Percentiles rank a stretch among this genome's conserved stretches.
Conservation (phyloP, 2,888 invertebrate genomes). For the Ptilodon capucinus region DNA sequence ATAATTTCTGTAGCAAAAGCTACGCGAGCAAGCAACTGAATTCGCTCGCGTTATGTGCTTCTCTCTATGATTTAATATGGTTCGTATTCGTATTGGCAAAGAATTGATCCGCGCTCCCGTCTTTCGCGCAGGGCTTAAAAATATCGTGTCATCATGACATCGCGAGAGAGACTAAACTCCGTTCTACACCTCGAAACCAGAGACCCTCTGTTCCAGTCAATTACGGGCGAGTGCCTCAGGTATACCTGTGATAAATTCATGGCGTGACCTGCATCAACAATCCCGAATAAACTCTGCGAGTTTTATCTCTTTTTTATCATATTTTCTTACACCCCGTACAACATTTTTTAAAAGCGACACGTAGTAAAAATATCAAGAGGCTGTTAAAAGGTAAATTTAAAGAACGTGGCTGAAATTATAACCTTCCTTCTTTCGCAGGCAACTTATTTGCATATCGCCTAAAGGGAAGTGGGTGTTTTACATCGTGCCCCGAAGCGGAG, state of each 20-base stretch:
- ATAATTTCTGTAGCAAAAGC: no score
- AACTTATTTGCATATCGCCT: slow-evolving; percentile 58
- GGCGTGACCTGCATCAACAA: slow-evolving; percentile 70
- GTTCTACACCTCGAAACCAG: slow-evolving; percentile 40
- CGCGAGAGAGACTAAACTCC: slow-evolving; percentile 24
- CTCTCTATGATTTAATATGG: no score
- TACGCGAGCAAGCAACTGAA: no score
- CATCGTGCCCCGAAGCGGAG: slow-evolving; percentile 12
- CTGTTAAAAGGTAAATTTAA: slow-evolving; percentile 73
- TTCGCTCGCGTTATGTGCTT: no score
- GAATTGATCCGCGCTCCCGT: no score
- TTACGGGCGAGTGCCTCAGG: slow-evolving; percentile 59
- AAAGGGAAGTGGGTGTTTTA: slow-evolving; percentile 22
- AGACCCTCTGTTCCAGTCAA: slow-evolving; percentile 58
- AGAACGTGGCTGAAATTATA: slow-evolving; percentile 71
- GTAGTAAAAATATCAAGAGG: slow-evolving; percentile 72
- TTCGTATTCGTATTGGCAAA: no score
- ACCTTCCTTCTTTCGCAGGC: slow-evolving; percentile 47
- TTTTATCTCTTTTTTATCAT: slow-evolving; percentile 64
- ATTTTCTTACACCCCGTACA: slow-evolving; percentile 53
- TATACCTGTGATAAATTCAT: slow-evolving; percentile 67
- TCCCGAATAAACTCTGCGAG: slow-evolving; percentile 52
- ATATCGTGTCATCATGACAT: slow-evolving; percentile 9
- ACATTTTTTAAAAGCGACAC: slow-evolving; percentile 61
- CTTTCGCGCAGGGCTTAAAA: no score